Evolutionary conservation across 2,888 invertebrate species (phyloP).

Genomic region (Pardosa pseudoannulata): DNA sequence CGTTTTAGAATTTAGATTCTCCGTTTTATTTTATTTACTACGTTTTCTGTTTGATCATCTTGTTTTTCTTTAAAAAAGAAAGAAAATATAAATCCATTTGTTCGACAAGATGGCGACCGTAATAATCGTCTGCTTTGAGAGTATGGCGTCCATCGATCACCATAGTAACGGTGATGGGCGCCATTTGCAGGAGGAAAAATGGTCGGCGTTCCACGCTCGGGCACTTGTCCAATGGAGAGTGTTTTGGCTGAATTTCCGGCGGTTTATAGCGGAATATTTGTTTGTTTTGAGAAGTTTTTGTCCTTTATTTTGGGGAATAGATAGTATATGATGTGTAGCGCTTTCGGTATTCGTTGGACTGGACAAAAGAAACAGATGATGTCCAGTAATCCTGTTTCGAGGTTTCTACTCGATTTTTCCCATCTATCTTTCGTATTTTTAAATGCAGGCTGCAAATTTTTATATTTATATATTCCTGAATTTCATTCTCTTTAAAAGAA

Average conservation of each 20-base stretch:
- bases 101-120: conserved; percentile 55
- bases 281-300: not conserved
- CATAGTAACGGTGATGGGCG: conserved; percentile 56
- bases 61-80: not conserved
- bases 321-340: not conserved
- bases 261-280: conserved; percentile 21
- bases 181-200: conserved; percentile 35
- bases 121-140: conserved; percentile 49
- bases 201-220: conserved; percentile 31
- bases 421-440: not conserved
- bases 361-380: conserved; percentile 17
- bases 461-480: not conserved
- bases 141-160: conserved; percentile 56
- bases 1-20: not conserved
- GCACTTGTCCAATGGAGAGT: conserved; percentile 36
- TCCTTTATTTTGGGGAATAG: not conserved
- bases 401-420: not conserved
- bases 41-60: not conserved
- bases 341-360: not conserved
- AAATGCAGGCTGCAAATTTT: not conserved
- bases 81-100: conserved; percentile 42
- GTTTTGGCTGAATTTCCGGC: conserved; percentile 63
- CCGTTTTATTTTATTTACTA: conserved; percentile 2
- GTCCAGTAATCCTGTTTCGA: conserved; percentile 3
- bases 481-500: too few relatives aligned